Conservation (phyloP, 1,140 invertebrate species). For the Magallana angulata region DNA sequence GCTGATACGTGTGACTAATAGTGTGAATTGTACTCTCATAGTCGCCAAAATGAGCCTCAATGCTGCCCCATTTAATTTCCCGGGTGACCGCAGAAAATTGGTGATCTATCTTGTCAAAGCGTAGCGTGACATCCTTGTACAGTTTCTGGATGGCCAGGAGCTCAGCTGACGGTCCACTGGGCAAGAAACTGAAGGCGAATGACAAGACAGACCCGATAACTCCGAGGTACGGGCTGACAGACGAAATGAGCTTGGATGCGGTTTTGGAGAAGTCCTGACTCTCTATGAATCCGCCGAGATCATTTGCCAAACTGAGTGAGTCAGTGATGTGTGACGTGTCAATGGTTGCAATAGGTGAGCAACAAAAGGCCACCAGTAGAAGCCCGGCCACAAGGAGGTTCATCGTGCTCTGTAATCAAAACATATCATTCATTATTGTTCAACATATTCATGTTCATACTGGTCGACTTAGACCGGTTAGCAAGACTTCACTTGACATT, state of each 20-base stretch:
- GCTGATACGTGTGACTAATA: neutral
- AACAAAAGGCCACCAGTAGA: too few relatives aligned
- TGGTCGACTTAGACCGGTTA: too few relatives aligned
- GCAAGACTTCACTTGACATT: too few relatives aligned
- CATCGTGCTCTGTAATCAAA: too few relatives aligned
- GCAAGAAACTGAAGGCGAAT: neutral
- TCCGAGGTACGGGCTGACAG: neutral
- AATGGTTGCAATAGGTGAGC: neutral
- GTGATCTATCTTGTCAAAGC: neutral
- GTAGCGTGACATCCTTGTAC: neutral
- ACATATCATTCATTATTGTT: too few relatives aligned
- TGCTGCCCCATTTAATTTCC: neutral
- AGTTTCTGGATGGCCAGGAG: neutral
- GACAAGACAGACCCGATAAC: neutral
- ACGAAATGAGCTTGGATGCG: neutral
- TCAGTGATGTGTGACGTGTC: neutral
- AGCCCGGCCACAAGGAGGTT: too few relatives aligned
- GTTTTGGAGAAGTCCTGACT: slow-evolving; percentile 7
- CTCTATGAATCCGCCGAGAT: neutral
- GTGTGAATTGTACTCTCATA: slow-evolving; percentile 2
- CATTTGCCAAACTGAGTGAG: neutral
- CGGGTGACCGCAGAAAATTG: neutral
- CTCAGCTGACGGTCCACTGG: neutral
- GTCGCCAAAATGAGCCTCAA: neutral
- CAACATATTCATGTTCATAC: too few relatives aligned